phyloP scores from a whole-genome alignment of 2,113 vertebrate species.

The Mus musculus region GRCm39 chr9:97895501-97896000 shows the following conservation, averaged over 20 bases:
- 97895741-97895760: background rate
- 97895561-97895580: background rate
- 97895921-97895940: background rate
- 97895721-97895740: background rate
- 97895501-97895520: background rate
- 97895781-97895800: background rate
- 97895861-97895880: background rate
- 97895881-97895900: background rate
- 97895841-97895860: background rate
- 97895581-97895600: background rate
- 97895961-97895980: background rate
- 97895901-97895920: background rate
- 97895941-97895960: background rate
- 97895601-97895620: background rate
- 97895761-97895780: background rate
- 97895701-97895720: background rate
- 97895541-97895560: slow-evolving; percentile 1
- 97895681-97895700: background rate
- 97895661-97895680: background rate
- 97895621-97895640: background rate
- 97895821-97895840: background rate
- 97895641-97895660: background rate
- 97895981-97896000: background rate
- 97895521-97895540: background rate
- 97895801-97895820: no score